These are phyloP conservation scores for Acleris cristana DNA, from an alignment of 2,888 invertebrate species.

Conservation along the genomic window DNA sequence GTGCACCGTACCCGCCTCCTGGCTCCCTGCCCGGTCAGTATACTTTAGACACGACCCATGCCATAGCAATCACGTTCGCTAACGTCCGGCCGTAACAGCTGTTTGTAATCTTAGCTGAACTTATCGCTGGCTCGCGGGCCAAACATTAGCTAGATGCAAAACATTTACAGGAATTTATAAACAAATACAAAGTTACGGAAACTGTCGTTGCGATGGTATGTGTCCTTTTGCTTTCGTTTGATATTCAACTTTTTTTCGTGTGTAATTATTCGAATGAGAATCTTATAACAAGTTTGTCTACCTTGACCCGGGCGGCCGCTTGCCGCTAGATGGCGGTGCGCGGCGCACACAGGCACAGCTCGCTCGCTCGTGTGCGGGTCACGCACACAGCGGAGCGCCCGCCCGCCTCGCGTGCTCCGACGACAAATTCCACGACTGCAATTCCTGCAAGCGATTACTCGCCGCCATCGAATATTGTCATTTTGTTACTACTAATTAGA, in stretches of 20 bases:
- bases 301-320: conserved; percentile 70
- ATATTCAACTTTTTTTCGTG: conserved; percentile 20
- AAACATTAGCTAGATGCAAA: conserved; percentile 62
- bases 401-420: conserved; percentile 23
- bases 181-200: conserved; percentile 55
- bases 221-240: conserved; percentile 31
- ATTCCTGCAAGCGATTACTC: conserved; percentile 28
- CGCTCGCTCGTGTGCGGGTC: conserved; percentile 38
- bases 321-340: conserved; percentile 72
- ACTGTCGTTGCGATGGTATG: conserved; percentile 38
- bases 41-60: conserved; percentile 39
- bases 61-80: conserved; percentile 64
- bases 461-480: conserved; percentile 9
- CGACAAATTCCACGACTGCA: conserved; percentile 36
- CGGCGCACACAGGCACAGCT: conserved; percentile 55
- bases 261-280: conserved; percentile 3
- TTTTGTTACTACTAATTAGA: conserved; percentile 3
- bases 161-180: conserved; percentile 74
- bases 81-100: conserved; percentile 59
- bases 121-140: conserved; percentile 65
- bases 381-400: conserved; percentile 56
- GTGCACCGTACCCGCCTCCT: conserved; percentile 91
- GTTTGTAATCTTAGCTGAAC: conserved; percentile 73
- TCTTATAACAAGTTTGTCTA: conserved; percentile 75
- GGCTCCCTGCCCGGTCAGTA: conserved; percentile 86